A percentile compares a stretch with the other conserved stretches of the same genome.
These are phyloP conservation scores for Labeo rohita DNA, from an alignment of 2,113 vertebrate genomes.

Conservation along the genomic window DNA sequence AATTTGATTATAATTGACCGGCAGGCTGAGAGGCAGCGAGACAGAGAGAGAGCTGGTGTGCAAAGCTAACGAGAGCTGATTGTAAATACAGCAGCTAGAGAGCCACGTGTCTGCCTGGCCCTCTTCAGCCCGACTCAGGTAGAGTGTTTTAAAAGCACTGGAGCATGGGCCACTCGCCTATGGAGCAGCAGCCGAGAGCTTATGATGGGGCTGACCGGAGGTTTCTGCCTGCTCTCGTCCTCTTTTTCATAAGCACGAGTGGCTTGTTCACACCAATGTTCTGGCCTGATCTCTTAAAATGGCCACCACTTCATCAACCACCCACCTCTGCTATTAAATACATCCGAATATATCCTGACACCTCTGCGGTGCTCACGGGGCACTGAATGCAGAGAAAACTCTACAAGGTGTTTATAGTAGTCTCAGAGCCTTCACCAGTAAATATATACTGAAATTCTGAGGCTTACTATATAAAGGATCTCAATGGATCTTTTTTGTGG, in stretches of 20 bases:
- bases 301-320: constrained; percentile 54
- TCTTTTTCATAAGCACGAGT: constrained; percentile 52
- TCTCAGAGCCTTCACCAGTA: neutral
- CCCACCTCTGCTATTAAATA: constrained; percentile 48
- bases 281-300: constrained; percentile 56
- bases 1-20: constrained; percentile 76
- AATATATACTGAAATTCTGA: neutral
- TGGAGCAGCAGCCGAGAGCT: constrained; percentile 50
- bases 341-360: constrained; percentile 31
- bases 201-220: constrained; percentile 51
- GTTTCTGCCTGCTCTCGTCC: constrained; percentile 42
- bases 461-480: neutral
- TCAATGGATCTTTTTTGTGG: neutral
- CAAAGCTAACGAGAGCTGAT: constrained; percentile 67
- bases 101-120: constrained; percentile 53
- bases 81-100: constrained; percentile 62
- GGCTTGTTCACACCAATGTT: constrained; percentile 55
- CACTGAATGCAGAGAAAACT: neutral
- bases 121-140: constrained; percentile 52
- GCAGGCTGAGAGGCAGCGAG: constrained; percentile 63
- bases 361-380: neutral
- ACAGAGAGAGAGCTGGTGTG: constrained; percentile 49
- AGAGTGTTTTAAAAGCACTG: constrained; percentile 59
- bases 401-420: constrained; percentile 11
- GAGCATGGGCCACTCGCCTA: constrained; percentile 35